These are phyloP conservation scores for Rhamnusium bicolor DNA, from an alignment of 2,888 invertebrate species.

Conservation along the genomic window DNA sequence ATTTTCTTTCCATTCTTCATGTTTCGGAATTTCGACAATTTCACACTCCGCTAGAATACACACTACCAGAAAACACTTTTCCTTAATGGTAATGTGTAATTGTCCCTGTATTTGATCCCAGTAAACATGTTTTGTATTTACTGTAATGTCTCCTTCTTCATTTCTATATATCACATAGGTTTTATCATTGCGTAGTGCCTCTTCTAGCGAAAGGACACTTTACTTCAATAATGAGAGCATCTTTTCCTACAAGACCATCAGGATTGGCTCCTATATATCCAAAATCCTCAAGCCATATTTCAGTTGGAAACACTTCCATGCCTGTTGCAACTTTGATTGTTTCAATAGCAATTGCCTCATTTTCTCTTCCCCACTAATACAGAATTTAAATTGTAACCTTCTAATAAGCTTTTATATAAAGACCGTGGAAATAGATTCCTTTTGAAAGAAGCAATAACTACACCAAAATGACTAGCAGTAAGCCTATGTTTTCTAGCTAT, in stretches of 20 bases:
- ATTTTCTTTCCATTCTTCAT: not conserved
- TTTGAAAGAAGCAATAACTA: constrained; percentile 12
- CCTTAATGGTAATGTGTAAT: too few relatives aligned
- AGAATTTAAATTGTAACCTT: constrained; percentile 22
- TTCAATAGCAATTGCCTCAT: constrained; percentile 15
- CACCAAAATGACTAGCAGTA: constrained; percentile 32
- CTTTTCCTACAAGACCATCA: constrained; percentile 33
- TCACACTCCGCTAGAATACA: constrained; percentile 7
- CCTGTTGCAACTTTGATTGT: not conserved
- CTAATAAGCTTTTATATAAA: constrained; percentile 21
- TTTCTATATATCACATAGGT: constrained; percentile 11
- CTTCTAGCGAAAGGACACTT: constrained; percentile 34
- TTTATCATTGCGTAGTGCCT: constrained; percentile 2
- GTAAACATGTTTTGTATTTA: constrained; percentile 1
- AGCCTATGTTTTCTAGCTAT: constrained; percentile 27
- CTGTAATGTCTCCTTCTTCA: not conserved
- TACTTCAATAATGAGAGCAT: constrained; percentile 34
- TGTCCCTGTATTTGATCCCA: constrained; percentile 20
- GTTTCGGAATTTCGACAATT: constrained; percentile 2
- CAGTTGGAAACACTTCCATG: constrained; percentile 10
- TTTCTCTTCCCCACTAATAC: constrained; percentile 46
- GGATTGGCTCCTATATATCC: constrained; percentile 29
- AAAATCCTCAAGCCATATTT: constrained; percentile 29
- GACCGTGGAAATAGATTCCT: constrained; percentile 23
- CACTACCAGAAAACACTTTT: constrained; percentile 12